Evolutionary conservation across 2,888 invertebrate species (phyloP).

Genomic region (Erynnis tages): DNA sequence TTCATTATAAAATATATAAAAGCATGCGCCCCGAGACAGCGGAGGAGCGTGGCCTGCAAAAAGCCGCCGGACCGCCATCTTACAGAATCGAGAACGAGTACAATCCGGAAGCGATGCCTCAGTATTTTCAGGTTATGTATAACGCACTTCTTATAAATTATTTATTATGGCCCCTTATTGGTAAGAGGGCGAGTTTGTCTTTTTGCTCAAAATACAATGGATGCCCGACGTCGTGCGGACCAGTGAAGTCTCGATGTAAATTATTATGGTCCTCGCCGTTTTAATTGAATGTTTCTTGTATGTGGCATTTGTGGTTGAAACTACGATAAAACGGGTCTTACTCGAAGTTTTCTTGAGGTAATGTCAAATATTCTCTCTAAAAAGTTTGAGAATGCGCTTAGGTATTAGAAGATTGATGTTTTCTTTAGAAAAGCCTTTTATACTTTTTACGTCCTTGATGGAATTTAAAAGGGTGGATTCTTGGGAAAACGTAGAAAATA

Average conservation of each 20-base stretch:
- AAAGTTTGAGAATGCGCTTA: slow-evolving; percentile 3
- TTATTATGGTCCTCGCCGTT: slow-evolving; percentile 37
- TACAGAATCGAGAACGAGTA: slow-evolving; percentile 51
- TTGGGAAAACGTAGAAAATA: too few relatives aligned
- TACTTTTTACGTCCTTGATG: not conserved
- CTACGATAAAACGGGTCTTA: slow-evolving; percentile 13
- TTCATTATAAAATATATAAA: slow-evolving; percentile 43
- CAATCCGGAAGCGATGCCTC: slow-evolving; percentile 60
- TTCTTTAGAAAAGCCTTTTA: not conserved
- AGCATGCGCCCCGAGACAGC: slow-evolving; percentile 50
- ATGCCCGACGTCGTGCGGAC: slow-evolving; percentile 35
- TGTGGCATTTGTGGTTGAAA: slow-evolving; percentile 32
- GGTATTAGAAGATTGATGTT: slow-evolving; percentile 1
- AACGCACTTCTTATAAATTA: slow-evolving; percentile 45
- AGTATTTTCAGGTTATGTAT: slow-evolving; percentile 67
- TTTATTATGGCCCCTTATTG: slow-evolving; percentile 45
- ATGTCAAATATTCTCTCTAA: slow-evolving; percentile 11
- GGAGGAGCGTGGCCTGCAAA: slow-evolving; percentile 39
- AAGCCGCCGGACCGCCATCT: slow-evolving; percentile 40
- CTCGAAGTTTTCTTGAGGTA: slow-evolving; percentile 1
- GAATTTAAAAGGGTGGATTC: not conserved
- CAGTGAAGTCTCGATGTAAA: slow-evolving; percentile 38
- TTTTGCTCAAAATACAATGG: slow-evolving; percentile 47
- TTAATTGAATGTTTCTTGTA: slow-evolving; percentile 42
- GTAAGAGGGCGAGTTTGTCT: slow-evolving; percentile 39